These are phyloP conservation scores for Arenicola marina DNA, from an alignment of 2,888 invertebrate species.

Conservation along the genomic window DNA sequence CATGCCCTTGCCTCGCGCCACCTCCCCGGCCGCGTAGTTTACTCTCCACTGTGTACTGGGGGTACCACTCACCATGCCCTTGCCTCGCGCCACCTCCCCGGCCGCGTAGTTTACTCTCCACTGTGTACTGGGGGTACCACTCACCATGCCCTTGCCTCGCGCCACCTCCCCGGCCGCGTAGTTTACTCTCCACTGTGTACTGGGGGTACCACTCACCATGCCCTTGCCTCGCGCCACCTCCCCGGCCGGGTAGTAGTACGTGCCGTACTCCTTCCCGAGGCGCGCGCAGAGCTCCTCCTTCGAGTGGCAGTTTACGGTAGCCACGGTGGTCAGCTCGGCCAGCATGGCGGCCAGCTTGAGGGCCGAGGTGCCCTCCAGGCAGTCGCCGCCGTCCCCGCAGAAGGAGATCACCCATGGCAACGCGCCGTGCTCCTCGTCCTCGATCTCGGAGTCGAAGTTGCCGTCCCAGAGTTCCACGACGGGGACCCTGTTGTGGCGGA, in stretches of 20 bases:
- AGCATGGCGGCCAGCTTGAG: conserved; percentile 75
- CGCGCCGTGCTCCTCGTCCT: conserved; percentile 38
- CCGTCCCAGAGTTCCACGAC: conserved; percentile 61
- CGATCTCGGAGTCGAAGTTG: conserved; percentile 57
- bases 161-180: no score
- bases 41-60: no score
- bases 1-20: no score
- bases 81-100: no score
- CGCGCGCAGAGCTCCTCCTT: conserved; percentile 62
- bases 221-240: conserved; percentile 40
- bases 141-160: no score
- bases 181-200: no score
- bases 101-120: no score
- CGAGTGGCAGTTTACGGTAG: conserved; percentile 64
- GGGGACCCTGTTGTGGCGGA: conserved; percentile 65
- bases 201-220: conserved; percentile 41
- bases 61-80: no score
- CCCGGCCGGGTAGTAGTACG: conserved; percentile 55
- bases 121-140: no score
- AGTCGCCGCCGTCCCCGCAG: conserved; percentile 67
- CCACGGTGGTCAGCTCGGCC: conserved; percentile 65
- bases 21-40: no score
- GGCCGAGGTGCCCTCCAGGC: conserved; percentile 66
- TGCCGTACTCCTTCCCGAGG: conserved; percentile 61
- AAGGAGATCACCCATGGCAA: conserved; percentile 68